Base-by-base conservation (phyloP, 2,888 invertebrate species). In the Papilio gigon region DNA sequence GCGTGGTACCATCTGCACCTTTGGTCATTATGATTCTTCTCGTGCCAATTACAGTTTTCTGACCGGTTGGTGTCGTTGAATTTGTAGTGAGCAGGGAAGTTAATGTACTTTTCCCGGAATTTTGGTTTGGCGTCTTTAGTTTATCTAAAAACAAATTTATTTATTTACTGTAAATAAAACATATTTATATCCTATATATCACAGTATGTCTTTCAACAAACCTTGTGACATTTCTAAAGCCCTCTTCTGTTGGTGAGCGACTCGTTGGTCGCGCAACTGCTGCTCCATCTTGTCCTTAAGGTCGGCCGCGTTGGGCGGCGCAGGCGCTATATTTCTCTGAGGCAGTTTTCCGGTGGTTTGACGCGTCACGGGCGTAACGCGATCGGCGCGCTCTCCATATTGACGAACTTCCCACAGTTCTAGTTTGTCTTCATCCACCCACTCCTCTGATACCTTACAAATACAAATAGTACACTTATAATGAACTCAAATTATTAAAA, bases 401-500 rank as follows among this genome's bases (percentile, higher is more conserved):
- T 96, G 95, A 78, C 97, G 97, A 71, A 99, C 98, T 89, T 99
- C 98, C 98, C 98, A 99, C 44, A 99, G 88, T 82, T 99, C 98
- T 56, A 99, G 88, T 83, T 97, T 97, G 75, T 98, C 98, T 87
- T 99, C 99, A 76, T 98, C 98, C 0, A 98, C 96, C 99, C 99
- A 99, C 80, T 97, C 97, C 87, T 99, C 98, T 0, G 96, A 94
- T 12, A 98, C 97, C 91, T 91, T 14, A 65, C 33, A 40, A 30
- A 47, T 27, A 4, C 9, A 63, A 35, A 8, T 20, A 3, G 12
- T n/a, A 11, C n/a, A 35, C 17, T 12, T n/a, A 33, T 6, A 66
- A 5, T 2, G 20, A 22, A 47, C 47, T 47, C 22, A 22, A 11
- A 47, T 47, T 4, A 12, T 37, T 4, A 37, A 37, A 42, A 17